phyloP scores from a whole-genome alignment of 2,888 invertebrate species.

The Tenthredo mesomela region DNA sequence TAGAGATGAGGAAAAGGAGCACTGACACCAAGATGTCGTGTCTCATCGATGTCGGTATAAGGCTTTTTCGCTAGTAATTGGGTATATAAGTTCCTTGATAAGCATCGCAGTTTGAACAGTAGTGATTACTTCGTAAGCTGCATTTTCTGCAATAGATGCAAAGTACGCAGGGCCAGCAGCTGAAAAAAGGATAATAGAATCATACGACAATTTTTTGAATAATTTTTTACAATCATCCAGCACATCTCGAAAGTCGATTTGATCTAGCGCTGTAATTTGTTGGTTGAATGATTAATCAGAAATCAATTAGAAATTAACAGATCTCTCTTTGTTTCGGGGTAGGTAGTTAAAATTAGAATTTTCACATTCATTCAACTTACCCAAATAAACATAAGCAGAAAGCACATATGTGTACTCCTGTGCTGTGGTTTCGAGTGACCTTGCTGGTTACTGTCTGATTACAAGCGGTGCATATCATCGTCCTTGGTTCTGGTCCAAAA shows the following conservation, averaged over 20 bases:
- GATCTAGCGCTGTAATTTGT: too few relatives aligned
- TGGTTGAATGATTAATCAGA: too few relatives aligned
- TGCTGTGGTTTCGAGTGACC: background rate
- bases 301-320: too few relatives aligned
- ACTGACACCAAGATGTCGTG: background rate
- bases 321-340: too few relatives aligned
- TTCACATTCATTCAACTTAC: background rate
- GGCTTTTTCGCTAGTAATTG: slow-evolving; percentile 36
- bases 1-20: background rate
- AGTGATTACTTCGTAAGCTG: background rate
- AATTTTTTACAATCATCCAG: background rate
- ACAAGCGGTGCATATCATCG: slow-evolving; percentile 73
- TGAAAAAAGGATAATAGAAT: slow-evolving; percentile 3
- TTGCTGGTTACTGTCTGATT: slow-evolving; percentile 70
- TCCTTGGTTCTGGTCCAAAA: slow-evolving; percentile 72
- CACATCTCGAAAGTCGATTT: too few relatives aligned
- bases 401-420: slow-evolving; percentile 13
- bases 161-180: background rate
- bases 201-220: too few relatives aligned
- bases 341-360: background rate
- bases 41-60: too few relatives aligned
- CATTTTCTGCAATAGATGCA: slow-evolving; percentile 55
- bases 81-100: slow-evolving; percentile 53
- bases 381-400: slow-evolving; percentile 9
- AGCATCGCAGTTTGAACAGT: background rate